Base-by-base conservation (phyloP, 2,797 vertebrate genomes). In the Crenichthys baileyi region DNA sequence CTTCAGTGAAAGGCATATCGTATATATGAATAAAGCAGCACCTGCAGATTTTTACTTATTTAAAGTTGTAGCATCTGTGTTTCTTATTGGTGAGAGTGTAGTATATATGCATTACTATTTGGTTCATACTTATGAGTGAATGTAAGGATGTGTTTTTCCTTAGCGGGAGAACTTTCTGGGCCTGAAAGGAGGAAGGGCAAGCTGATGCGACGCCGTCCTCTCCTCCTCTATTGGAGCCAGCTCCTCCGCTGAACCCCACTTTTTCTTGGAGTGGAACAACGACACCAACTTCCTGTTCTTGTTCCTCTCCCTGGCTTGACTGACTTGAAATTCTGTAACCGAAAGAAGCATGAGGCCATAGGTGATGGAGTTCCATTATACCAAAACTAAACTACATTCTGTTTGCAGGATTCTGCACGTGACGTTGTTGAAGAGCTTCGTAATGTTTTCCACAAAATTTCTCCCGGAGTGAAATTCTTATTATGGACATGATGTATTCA, bases 241-340 rank as follows among this genome's bases (percentile, higher is more conserved):
- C 8, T 95, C 95, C 87, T 95, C 90, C 0, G 93, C 94, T 0
- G 93, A 96, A 26, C 95, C 95, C 94, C 94, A 93, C 84, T 88
- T 94, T 80, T 91, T 89, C 89, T 92, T 95, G 48, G 95, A 94
- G 58, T 95, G 93, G 85, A 96, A 96, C 70, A 96, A 79, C 0
- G 94, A 94, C 0, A 58, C 85, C 86, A 96, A 61, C 90, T 96
- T 96, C 87, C 94, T 91, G 92, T 96, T 95, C 78, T 92, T 88
- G 81, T 92, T 92, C 2, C 94, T 92, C 79, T 96, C 95, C 22
- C 91, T 86, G 73, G 81, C 93, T 83, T 95, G 96, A 60, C 87
- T 89, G 1, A 89, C 93, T 15, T 94, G 94, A 83, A 90, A 95
- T 70, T 91, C 95, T 88, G 88, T 9, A 7, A 70, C 12, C 48